Percentiles rank a stretch among this genome's conserved stretches.
Evolutionary conservation across 2,888 invertebrate genomes (phyloP).

Genomic region (Ypsolopha sequella): DNA sequence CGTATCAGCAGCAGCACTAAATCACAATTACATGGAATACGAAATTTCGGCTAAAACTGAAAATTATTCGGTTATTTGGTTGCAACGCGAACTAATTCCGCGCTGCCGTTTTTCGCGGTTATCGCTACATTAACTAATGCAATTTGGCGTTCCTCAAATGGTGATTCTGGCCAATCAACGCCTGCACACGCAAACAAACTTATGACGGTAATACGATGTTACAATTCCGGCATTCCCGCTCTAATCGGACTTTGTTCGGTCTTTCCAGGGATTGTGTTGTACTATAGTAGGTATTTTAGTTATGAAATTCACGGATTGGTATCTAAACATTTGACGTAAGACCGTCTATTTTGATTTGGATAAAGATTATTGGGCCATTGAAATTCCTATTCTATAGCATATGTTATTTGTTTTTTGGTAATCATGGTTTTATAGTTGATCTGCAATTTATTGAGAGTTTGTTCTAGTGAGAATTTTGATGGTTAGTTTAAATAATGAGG

Average conservation of each 20-base stretch:
- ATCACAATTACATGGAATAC: constrained; percentile 60
- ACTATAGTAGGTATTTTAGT: too few relatives aligned
- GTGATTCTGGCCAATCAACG: constrained; percentile 54
- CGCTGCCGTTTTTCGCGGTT: constrained; percentile 27
- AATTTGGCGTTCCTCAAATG: constrained; percentile 49
- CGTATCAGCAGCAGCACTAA: constrained; percentile 35
- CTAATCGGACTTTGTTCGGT: constrained; percentile 2
- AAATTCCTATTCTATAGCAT: too few relatives aligned
- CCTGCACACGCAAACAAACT: constrained; percentile 24
- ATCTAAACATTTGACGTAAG: too few relatives aligned
- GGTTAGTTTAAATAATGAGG: too few relatives aligned
- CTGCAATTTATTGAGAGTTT: too few relatives aligned
- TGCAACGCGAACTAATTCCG: constrained; percentile 6
- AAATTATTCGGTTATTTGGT: constrained; percentile 37
- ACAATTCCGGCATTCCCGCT: not conserved
- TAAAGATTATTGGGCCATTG: too few relatives aligned
- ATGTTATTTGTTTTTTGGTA: too few relatives aligned
- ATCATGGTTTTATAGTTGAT: too few relatives aligned
- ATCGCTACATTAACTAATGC: constrained; percentile 53
- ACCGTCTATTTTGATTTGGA: too few relatives aligned
- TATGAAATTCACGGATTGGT: too few relatives aligned
- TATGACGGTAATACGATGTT: constrained; percentile 17
- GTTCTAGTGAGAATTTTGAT: too few relatives aligned
- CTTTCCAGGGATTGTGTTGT: not conserved
- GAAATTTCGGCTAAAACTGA: constrained; percentile 47